Base-by-base conservation (phyloP, 2,888 invertebrate genomes). In the Podabrus alpinus region DNA sequence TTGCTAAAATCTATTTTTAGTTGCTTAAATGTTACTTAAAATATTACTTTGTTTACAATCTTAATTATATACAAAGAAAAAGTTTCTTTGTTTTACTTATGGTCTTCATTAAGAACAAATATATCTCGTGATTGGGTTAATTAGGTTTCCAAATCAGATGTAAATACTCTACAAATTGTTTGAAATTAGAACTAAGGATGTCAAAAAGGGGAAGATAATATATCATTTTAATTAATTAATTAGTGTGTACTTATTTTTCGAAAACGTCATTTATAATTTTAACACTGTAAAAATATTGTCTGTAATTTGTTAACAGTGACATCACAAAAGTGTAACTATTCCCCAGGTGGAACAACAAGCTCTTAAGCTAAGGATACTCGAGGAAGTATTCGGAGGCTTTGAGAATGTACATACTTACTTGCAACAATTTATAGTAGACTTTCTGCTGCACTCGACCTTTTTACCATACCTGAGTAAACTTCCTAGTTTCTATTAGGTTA, bases 401-500 rank as follows among this genome's bases (percentile, higher is more conserved):
- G 45, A 45, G 21, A 7, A 21, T 21, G 21, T 21, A 21, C 21
- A 21, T n/a, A n/a, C 29, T 29, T 45, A 45, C 45, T n/a, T 45
- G 45, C n/a, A 45, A 45, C 62, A 64, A 21, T 16, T 19, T 64
- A 64, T 9, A 61, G 19, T 21, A 64, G 19, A 72, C 72, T 68
- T 72, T 13, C 72, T 15, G 68, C 68, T 68, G 61, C 68, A 72
- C 16, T 60, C 68, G 17, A 66, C 71, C 17, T 29, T 15, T 24
- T 66, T 71, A 24, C 19, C 62, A 62, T 21, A 68, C 72, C 72
- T 72, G 68, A 25, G 21, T 25, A 19, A 72, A 72, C 72, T 72
- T 72, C 68, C 24, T 29, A 24, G 68, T 72, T 68, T 68, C 68
- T 72, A 72, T 72, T 72, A 68, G 17, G 62, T 72, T 72, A 62